Percentiles rank a stretch among this genome's conserved stretches.
phyloP scores from a whole-genome alignment of 2,113 vertebrate species.

The Morone saxatilis region DNA sequence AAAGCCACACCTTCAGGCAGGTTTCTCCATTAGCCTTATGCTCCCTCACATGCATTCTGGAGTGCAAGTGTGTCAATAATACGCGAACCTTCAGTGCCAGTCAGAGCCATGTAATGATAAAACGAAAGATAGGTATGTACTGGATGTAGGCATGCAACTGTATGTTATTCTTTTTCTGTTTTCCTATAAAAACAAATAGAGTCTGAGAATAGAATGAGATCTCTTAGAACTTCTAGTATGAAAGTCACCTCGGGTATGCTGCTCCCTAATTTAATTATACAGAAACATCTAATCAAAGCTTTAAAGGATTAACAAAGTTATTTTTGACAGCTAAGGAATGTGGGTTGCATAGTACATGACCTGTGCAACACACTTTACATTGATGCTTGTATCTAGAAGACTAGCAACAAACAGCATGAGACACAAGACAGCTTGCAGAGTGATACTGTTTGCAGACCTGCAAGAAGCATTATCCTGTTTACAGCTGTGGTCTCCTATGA shows the following conservation, averaged over 20 bases:
- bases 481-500: slow-evolving; percentile 1
- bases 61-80: slow-evolving; percentile 53
- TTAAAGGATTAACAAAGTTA: slow-evolving; percentile 24
- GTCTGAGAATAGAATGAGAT: neutral
- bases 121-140: neutral
- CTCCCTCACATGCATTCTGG: slow-evolving; percentile 21
- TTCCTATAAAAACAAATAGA: neutral
- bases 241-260: neutral
- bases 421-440: slow-evolving; percentile 12
- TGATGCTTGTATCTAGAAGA: slow-evolving; percentile 36
- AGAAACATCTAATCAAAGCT: slow-evolving; percentile 34
- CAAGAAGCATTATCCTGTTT: slow-evolving; percentile 38
- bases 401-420: slow-evolving; percentile 38
- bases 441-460: slow-evolving; percentile 18
- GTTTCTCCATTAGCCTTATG: slow-evolving; percentile 56
- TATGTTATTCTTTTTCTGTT: neutral
- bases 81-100: slow-evolving; percentile 35
- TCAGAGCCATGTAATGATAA: slow-evolving; percentile 1
- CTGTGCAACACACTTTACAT: slow-evolving; percentile 19
- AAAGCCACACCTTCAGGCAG: slow-evolving; percentile 62
- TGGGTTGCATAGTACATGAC: slow-evolving; percentile 36
- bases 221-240: neutral
- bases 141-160: neutral
- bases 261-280: neutral
- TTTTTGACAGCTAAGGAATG: slow-evolving; percentile 31